Conservation (phyloP, 2,888 invertebrate species). For the Scaptomyza flava region DNA sequence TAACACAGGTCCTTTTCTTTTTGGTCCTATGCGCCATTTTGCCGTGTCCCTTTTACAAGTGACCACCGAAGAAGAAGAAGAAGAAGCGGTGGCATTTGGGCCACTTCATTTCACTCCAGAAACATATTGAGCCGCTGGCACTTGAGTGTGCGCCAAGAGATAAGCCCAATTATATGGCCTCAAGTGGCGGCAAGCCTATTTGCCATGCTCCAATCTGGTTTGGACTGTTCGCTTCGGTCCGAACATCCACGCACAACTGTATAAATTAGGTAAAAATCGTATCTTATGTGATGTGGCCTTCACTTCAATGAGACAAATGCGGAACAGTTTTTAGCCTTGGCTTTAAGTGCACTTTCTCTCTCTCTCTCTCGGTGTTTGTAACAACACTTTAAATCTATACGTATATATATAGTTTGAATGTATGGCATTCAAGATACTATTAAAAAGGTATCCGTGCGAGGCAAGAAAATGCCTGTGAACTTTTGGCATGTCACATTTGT, state of each 20-base stretch:
- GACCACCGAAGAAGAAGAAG: slow-evolving; percentile 34
- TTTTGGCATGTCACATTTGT: slow-evolving; percentile 70
- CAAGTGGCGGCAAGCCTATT: slow-evolving; percentile 49
- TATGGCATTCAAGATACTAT: slow-evolving; percentile 20
- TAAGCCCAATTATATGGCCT: slow-evolving; percentile 80
- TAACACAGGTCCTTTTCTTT: slow-evolving; percentile 46
- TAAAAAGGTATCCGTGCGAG: slow-evolving; percentile 62
- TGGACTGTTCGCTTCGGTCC: neutral
- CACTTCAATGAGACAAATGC: slow-evolving; percentile 75
- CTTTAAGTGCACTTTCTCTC: slow-evolving; percentile 64
- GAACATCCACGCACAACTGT: slow-evolving; percentile 30
- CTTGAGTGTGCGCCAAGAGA: slow-evolving; percentile 80
- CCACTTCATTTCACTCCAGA: slow-evolving; percentile 74
- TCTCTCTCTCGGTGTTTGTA: neutral
- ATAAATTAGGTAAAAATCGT: slow-evolving; percentile 75
- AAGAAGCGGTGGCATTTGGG: slow-evolving; percentile 26
- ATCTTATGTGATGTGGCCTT: slow-evolving; percentile 71
- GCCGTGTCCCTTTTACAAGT: slow-evolving; percentile 45
- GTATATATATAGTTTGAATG: slow-evolving; percentile 3
- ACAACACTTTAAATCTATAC: slow-evolving; percentile 63
- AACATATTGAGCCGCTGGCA: slow-evolving; percentile 75
- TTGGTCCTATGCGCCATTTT: slow-evolving; percentile 9
- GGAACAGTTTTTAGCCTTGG: slow-evolving; percentile 9
- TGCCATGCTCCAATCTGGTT: slow-evolving; percentile 17
- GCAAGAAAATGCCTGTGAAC: slow-evolving; percentile 51